A percentile compares a stretch with the other conserved stretches of the same genome.
Evolutionary conservation across 2,888 invertebrate species (phyloP).

Genomic region (Aradus depressus): DNA sequence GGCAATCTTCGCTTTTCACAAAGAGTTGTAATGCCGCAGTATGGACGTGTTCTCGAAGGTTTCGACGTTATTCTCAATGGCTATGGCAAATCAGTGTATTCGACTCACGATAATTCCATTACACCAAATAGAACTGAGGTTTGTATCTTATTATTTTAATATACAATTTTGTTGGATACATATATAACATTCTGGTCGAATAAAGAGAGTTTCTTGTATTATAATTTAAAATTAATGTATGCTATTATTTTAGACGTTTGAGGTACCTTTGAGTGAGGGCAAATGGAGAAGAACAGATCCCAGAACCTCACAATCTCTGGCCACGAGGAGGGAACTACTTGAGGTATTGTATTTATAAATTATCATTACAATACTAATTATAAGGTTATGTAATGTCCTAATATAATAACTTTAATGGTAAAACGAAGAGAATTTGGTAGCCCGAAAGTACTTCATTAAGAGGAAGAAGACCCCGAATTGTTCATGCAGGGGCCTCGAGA

Average conservation of each 20-base stretch:
- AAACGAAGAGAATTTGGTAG: too few species aligned
- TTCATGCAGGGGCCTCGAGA: too few species aligned
- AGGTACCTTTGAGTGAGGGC: conserved; percentile 39
- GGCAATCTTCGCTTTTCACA: conserved; percentile 67
- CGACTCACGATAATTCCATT: conserved; percentile 53
- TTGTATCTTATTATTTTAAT: conserved; percentile 32
- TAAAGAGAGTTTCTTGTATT: not conserved
- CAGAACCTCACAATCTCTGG: conserved; percentile 42
- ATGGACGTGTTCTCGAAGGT: conserved; percentile 39
- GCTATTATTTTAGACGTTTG: conserved; percentile 12
- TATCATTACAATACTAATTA: too few species aligned
- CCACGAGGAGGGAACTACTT: conserved; percentile 72
- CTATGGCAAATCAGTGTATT: conserved; percentile 62
- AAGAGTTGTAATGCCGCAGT: conserved; percentile 42
- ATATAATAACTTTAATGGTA: too few species aligned
- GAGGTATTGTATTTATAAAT: too few species aligned
- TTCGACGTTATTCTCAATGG: conserved; percentile 74
- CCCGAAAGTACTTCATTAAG: too few species aligned
- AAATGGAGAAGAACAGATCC: conserved; percentile 49
- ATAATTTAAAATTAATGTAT: not conserved
- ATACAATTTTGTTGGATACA: not conserved
- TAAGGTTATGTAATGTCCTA: too few species aligned
- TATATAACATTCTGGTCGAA: not conserved
- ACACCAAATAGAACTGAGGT: conserved; percentile 50
- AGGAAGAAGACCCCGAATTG: too few species aligned